Percentiles rank a stretch among this genome's conserved stretches.
These are phyloP conservation scores for Valencia hispanica DNA, from an alignment of 2,797 vertebrate genomes.

Conservation along the genomic window DNA sequence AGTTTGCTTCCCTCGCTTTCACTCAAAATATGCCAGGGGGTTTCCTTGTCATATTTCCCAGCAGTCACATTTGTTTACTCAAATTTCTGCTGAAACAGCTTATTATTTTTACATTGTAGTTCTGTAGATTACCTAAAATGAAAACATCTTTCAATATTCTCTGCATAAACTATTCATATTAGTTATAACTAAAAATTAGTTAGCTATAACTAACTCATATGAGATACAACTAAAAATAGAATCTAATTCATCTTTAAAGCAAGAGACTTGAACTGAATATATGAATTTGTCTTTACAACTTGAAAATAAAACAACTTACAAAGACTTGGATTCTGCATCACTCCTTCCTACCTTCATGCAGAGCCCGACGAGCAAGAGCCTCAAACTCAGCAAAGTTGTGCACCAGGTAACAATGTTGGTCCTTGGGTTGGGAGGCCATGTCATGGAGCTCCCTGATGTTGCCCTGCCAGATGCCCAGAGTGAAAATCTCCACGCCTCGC, in stretches of 20 bases:
- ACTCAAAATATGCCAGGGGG: not conserved
- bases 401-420: slow-evolving; percentile 96
- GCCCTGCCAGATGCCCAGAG: slow-evolving; percentile 97
- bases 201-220: too few species aligned
- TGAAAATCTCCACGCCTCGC: slow-evolving; percentile 96
- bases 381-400: slow-evolving; percentile 98
- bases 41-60: not conserved
- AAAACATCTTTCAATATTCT: not conserved
- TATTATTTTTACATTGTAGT: not conserved
- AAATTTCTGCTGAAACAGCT: not conserved
- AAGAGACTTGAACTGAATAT: not conserved
- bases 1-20: not conserved
- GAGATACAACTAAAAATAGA: not conserved
- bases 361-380: slow-evolving; percentile 91
- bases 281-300: not conserved
- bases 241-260: not conserved
- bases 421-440: slow-evolving; percentile 96
- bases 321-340: not conserved
- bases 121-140: not conserved
- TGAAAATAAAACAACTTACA: accelerated
- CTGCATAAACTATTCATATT: too few species aligned
- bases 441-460: slow-evolving; percentile 96
- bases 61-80: not conserved
- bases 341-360: slow-evolving; percentile 90
- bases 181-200: too few species aligned